Base-by-base conservation (phyloP, 2,113 vertebrate genomes). In the Grammomys surdaster region DNA sequence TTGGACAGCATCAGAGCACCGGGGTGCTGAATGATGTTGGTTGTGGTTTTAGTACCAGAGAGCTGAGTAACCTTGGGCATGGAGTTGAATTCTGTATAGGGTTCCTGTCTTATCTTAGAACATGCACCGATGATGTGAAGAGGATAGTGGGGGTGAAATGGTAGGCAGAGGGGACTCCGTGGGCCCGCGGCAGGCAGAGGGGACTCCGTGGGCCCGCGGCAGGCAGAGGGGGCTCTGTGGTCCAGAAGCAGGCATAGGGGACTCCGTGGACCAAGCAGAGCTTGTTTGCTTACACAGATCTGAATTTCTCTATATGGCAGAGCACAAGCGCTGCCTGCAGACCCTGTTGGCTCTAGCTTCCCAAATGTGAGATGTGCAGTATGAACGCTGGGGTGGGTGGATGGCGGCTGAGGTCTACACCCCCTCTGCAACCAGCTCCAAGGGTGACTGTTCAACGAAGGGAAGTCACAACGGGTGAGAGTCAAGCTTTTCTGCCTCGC, bases 31-130 rank as follows among this genome's bases (percentile, higher is more conserved):
- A 24, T 13, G 46, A 31, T 20, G 22, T 31, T 19, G 3, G 60
- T 19, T 33, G 72, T 28, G n/a, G n/a, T 58, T 76, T 88, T 65
- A 60, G 90, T 13, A 56, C 46, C 48, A 75, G n/a, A 58, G 24
- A 60, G 22, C 20, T 17, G 40, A 19, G 17, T 31, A 33, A 48
- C 14, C 14, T 0, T 4, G 67, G 46, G 51, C 1, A 0, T 16
- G 60, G 72, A 89, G 28, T 2, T 69, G 85, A 63, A 88, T n/a
- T 54, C 77, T 67, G 4, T 28, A 54, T 24, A 56, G 60, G n/a
- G 40, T 80, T 81, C 33, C 12, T 31, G 67, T 67, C 81, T n/a
- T 24, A 56, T 51, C 31, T 75, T 84, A 43, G 78, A 78, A 63
- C 5, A 33, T 36, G 11, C 33, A 36, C 58, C 13, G 77, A 4